Percentiles rank a stretch among this genome's conserved stretches.
These are phyloP conservation scores for Pseudococcus jackbeardsleyi DNA, from an alignment of 2,888 invertebrate species.

Conservation along the genomic window DNA sequence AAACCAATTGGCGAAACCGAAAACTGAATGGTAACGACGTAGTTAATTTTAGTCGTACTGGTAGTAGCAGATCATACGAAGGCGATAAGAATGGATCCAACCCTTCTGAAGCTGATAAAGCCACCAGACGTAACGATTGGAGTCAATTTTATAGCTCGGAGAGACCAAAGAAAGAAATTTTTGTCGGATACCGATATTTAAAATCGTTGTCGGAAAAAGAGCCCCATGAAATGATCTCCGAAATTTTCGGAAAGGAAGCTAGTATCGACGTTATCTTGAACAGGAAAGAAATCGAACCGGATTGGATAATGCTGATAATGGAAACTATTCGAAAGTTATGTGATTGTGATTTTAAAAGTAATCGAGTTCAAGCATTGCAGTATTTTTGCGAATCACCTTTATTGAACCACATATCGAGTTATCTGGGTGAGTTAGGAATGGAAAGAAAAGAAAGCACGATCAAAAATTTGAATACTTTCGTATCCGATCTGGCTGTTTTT, in stretches of 20 bases:
- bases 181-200: slow-evolving; percentile 50
- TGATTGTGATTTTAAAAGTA: slow-evolving; percentile 58
- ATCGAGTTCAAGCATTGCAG: slow-evolving; percentile 35
- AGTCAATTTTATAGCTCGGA: not conserved
- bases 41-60: not conserved
- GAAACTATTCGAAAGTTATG: slow-evolving; percentile 63
- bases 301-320: slow-evolving; percentile 65
- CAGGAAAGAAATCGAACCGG: slow-evolving; percentile 33
- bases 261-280: slow-evolving; percentile 59
- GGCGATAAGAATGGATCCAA: not conserved
- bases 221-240: slow-evolving; percentile 58
- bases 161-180: not conserved
- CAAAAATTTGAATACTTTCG: slow-evolving; percentile 68
- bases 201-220: slow-evolving; percentile 60
- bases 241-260: slow-evolving; percentile 44
- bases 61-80: not conserved
- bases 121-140: not conserved
- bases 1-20: not conserved
- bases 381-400: slow-evolving; percentile 53
- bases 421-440: slow-evolving; percentile 65
- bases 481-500: slow-evolving; percentile 67
- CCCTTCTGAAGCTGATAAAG: not conserved
- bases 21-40: not conserved
- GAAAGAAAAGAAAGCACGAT: slow-evolving; percentile 67
- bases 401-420: slow-evolving; percentile 57